A percentile compares a stretch with the other conserved stretches of the same genome.
These are phyloP conservation scores for Thamnaconus septentrionalis DNA, from an alignment of 2,113 vertebrate species.

Conservation along the genomic window DNA sequence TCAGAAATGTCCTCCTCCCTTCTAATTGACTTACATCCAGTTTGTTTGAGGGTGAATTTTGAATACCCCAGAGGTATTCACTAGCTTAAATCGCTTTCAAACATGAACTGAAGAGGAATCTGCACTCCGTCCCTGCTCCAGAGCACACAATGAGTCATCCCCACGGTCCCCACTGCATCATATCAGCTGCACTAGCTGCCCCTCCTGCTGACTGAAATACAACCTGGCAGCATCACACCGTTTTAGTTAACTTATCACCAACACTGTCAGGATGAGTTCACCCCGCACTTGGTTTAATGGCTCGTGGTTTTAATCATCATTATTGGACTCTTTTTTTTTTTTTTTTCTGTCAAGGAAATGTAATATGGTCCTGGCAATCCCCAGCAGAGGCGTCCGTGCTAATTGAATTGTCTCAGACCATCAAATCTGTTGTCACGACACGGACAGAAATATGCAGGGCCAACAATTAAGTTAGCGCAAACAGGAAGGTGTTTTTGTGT, in stretches of 20 bases:
- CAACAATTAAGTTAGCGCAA: slow-evolving; percentile 6
- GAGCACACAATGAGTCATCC: no score
- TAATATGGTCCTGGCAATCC: background rate
- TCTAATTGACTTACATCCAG: no score
- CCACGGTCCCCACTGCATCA: background rate
- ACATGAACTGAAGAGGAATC: no score
- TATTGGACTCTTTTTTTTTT: no score
- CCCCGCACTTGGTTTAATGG: background rate
- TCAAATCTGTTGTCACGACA: slow-evolving; percentile 17
- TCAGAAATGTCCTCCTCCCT: no score
- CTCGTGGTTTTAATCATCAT: no score
- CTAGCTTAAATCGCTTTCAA: no score
- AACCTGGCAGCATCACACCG: slow-evolving; percentile 2
- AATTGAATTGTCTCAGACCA: slow-evolving; percentile 23
- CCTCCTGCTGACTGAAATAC: background rate
- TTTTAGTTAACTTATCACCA: background rate
- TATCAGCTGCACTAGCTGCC: background rate
- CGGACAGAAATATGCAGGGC: slow-evolving; percentile 1
- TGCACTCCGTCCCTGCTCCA: no score
- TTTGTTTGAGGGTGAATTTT: no score
- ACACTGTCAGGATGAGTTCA: background rate
- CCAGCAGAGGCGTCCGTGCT: background rate
- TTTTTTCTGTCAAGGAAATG: slow-evolving; percentile 1
- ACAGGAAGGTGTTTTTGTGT: background rate
- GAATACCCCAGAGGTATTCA: no score